Evolutionary conservation across 2,113 vertebrate genomes (phyloP), one percentile per base, ranked within the genome.

Genomic region (Pitta sordida): DNA sequence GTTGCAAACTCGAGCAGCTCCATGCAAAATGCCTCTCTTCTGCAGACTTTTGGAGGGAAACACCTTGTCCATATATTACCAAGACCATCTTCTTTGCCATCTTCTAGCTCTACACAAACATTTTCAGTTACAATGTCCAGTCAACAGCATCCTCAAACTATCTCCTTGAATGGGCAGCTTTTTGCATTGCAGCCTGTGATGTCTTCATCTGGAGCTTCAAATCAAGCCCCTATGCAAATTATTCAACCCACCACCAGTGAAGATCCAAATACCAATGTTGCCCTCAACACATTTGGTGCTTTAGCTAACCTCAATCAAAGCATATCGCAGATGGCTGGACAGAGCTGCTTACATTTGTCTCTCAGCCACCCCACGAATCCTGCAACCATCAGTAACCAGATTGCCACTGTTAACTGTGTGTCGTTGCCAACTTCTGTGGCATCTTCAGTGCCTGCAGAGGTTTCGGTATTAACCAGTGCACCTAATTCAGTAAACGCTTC

Each of bases 31-130:
- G 68, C 97, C 68, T 78, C 98, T 17, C 93, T 98, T 36, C 96
- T 98, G 36, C 99, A 99, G 51, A 99, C 98, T 55, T 98, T 99
- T 8, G 98, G 98, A 44, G 98, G 99, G 69, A 99, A 99, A 70
- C 99, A 99, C 90, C 98, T 99, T 82, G 99, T 99, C 80, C 99
- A 99, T 83, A 99, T 99, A 97, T 98, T 99, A 86, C 99, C 99
- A 64, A 98, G 99, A 36, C 99, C 99, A n/a, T 96, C 98, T 15
- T 97, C 98, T 88, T 94, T 98, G 75, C 74, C 97, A 16, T 88
- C 97, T 29, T 97, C 98, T 70, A 96, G 93, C 88, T 96, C 97
- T 78, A 87, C 98, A 0, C 98, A 97, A 22, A 97, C 97, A 0
- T 97, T 97, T 84, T 97, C 98, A 9, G 97, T 97, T 52, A 96